phyloP scores from a whole-genome alignment of 2,888 invertebrate species.

The Orthonevra nobilis region DNA sequence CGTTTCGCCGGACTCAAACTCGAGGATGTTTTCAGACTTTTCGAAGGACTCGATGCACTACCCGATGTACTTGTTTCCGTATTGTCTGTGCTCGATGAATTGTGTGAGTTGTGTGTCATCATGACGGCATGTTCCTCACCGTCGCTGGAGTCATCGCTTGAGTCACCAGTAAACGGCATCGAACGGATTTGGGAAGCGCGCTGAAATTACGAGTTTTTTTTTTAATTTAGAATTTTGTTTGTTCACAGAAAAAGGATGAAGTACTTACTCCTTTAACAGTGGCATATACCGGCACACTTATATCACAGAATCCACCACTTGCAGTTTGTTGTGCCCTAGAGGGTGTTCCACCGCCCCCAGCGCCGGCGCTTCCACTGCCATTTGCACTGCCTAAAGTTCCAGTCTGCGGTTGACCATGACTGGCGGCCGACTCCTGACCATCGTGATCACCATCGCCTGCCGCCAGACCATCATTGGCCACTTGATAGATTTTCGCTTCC shows the following conservation, averaged over 20 bases:
- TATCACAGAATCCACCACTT: conserved; percentile 92
- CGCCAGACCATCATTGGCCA: conserved; percentile 83
- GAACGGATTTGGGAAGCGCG: conserved; percentile 97
- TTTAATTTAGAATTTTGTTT: too few species aligned
- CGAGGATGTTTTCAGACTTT: conserved; percentile 92
- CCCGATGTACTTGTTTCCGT: conserved; percentile 82
- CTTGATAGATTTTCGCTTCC: conserved; percentile 98
- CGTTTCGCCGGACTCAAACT: conserved; percentile 92
- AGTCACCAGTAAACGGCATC: conserved; percentile 97
- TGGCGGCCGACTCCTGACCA: conserved; percentile 74
- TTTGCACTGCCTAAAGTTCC: conserved; percentile 75
- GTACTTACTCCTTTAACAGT: conserved; percentile 92
- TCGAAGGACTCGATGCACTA: conserved; percentile 90
- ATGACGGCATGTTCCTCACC: conserved; percentile 86
- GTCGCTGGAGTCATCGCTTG: conserved; percentile 96
- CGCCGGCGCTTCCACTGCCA: conserved; percentile 68
- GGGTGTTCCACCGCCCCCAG: conserved; percentile 78
- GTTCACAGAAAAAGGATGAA: too few species aligned
- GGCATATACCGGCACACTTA: conserved; percentile 96
- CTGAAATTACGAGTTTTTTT: too few species aligned
- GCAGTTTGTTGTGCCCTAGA: conserved; percentile 80
- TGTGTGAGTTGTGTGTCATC: conserved; percentile 80
- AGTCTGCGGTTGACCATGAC: conserved; percentile 72
- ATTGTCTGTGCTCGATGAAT: conserved; percentile 82
- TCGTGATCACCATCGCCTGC: conserved; percentile 79